Conservation (phyloP, 2,113 vertebrate genomes). For the Forbesichthys papilliferus region DNA sequence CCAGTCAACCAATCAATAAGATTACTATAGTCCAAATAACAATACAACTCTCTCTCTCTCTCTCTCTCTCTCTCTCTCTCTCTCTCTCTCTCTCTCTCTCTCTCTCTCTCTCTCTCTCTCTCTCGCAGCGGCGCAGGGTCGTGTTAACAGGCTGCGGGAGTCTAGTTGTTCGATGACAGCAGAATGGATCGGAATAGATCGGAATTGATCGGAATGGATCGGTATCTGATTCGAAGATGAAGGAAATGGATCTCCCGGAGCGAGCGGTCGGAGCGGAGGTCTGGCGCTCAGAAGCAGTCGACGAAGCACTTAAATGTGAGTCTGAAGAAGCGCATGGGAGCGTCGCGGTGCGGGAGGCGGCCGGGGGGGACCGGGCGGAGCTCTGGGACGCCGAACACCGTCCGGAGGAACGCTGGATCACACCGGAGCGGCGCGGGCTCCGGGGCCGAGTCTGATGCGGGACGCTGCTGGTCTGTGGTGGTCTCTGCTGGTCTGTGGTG, state of each 20-base stretch:
- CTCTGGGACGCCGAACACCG: neutral
- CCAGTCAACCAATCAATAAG: too few species aligned
- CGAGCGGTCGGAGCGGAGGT: slow-evolving; percentile 9
- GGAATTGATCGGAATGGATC: neutral
- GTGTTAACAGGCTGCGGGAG: too few species aligned
- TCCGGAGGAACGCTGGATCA: neutral
- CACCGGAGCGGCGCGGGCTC: neutral
- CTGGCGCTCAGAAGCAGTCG: slow-evolving; percentile 82
- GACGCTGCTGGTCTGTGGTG: neutral
- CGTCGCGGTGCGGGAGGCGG: slow-evolving; percentile 5
- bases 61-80: neutral
- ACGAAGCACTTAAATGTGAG: slow-evolving; percentile 88
- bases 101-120: neutral
- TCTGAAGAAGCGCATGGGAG: slow-evolving; percentile 86
- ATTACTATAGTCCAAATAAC: too few species aligned
- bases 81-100: neutral
- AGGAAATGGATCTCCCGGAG: slow-evolving; percentile 39
- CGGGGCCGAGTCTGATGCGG: neutral
- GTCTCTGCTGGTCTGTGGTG: too few species aligned
- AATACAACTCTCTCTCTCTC: neutral
- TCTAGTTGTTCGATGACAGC: too few species aligned
- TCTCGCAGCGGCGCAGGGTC: too few species aligned
- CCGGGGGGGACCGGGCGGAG: neutral
- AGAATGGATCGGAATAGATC: too few species aligned
- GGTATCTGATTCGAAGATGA: slow-evolving; percentile 14